Conservation (phyloP, 2,888 invertebrate genomes). For the Epiblema foenella region DNA sequence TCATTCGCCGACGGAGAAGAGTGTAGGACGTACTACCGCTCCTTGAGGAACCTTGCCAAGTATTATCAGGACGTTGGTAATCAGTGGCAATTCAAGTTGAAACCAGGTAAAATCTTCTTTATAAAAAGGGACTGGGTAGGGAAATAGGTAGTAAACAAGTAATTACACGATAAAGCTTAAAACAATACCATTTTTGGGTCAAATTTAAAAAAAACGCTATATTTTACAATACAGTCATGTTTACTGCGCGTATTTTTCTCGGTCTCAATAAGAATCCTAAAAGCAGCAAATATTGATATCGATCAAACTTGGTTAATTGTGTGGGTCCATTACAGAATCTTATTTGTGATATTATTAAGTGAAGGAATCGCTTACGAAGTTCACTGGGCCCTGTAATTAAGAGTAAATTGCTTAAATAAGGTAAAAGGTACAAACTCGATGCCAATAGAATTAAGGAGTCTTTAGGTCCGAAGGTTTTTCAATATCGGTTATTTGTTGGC, state of each 20-base stretch:
- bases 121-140: too few relatives aligned
- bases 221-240: too few relatives aligned
- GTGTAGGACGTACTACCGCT: constrained; percentile 86
- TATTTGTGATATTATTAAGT: constrained; percentile 14
- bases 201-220: too few relatives aligned
- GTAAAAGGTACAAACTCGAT: constrained; percentile 10
- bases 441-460: background rate
- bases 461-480: background rate
- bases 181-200: too few relatives aligned
- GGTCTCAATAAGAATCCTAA: too few relatives aligned
- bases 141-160: too few relatives aligned
- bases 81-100: constrained; percentile 86
- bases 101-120: constrained; percentile 74
- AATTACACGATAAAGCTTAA: too few relatives aligned
- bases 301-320: constrained; percentile 28
- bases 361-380: background rate
- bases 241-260: too few relatives aligned
- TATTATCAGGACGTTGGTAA: constrained; percentile 78
- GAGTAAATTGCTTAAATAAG: constrained; percentile 12
- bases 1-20: constrained; percentile 79
- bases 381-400: background rate
- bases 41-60: constrained; percentile 81
- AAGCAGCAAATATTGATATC: constrained; percentile 8
- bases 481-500: background rate
- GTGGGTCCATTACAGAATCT: constrained; percentile 11